A percentile compares a stretch with the other conserved stretches of the same genome.
Evolutionary conservation across 2,888 invertebrate genomes (phyloP).

Genomic region (Hemicrepidius hirtus): DNA sequence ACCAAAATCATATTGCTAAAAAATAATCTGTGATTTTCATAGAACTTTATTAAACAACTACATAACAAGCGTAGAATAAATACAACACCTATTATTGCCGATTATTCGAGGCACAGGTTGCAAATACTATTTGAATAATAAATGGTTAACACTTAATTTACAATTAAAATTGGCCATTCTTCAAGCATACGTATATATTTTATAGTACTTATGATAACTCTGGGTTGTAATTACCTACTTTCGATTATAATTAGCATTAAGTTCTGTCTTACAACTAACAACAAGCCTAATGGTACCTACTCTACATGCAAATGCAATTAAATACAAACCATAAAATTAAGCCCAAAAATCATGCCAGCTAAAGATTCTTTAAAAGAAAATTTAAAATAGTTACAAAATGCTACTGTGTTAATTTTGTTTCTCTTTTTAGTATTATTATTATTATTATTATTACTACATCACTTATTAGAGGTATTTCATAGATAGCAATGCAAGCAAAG

Average conservation of each 20-base stretch:
- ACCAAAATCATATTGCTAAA: no score
- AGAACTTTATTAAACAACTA: constrained; percentile 35
- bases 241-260: not conserved
- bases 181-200: not conserved
- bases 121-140: constrained; percentile 15
- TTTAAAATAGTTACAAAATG: constrained; percentile 20
- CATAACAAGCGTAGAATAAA: constrained; percentile 43
- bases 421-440: not conserved
- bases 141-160: not conserved
- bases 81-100: constrained; percentile 50
- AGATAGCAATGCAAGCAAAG: not conserved
- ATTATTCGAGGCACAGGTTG: constrained; percentile 44
- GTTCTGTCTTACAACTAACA: not conserved
- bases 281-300: constrained; percentile 13
- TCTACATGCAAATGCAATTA: constrained; percentile 10
- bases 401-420: no score
- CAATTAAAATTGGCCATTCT: not conserved
- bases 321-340: no score
- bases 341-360: not conserved
- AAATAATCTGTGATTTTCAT: no score
- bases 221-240: constrained; percentile 2
- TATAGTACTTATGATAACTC: no score
- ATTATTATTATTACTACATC: not conserved
- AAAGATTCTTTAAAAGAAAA: not conserved
- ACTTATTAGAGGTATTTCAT: constrained; percentile 10